phyloP scores from a whole-genome alignment of 1,140 invertebrate species.

The Drosophila grimshawi region DNA sequence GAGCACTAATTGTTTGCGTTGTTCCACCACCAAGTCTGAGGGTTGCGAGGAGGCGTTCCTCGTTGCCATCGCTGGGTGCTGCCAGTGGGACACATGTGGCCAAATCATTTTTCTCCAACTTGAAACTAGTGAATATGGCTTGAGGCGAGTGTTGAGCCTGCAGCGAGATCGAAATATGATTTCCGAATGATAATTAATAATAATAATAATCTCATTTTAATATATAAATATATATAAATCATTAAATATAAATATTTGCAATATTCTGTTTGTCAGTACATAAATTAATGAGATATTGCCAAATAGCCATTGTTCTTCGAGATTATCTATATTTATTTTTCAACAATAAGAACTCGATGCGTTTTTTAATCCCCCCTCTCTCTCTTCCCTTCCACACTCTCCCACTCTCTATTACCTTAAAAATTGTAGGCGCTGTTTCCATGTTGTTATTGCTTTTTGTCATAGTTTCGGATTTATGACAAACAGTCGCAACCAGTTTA shows the following conservation, averaged over 20 bases:
- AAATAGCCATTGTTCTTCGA: background rate
- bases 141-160: slow-evolving; percentile 90
- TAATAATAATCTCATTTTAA: too few species aligned
- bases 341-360: background rate
- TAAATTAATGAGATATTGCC: background rate
- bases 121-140: slow-evolving; percentile 97
- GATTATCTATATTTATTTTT: background rate
- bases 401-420: slow-evolving; percentile 1
- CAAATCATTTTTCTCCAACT: slow-evolving; percentile 89
- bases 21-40: slow-evolving; percentile 3
- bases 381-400: background rate
- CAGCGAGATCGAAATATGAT: background rate
- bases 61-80: background rate
- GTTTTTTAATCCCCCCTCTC: background rate
- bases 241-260: background rate
- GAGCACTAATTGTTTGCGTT: background rate
- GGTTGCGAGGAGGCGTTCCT: slow-evolving; percentile 11
- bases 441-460: slow-evolving; percentile 41
- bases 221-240: too few species aligned
- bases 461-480: slow-evolving; percentile 69
- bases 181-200: background rate
- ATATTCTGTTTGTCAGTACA: background rate
- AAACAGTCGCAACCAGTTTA: slow-evolving; percentile 76
- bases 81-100: background rate
- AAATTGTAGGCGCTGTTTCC: slow-evolving; percentile 56